These are phyloP conservation scores for Ichneumoninae sp. DNA, from an alignment of 2,888 invertebrate genomes.

Conservation along the genomic window DNA sequence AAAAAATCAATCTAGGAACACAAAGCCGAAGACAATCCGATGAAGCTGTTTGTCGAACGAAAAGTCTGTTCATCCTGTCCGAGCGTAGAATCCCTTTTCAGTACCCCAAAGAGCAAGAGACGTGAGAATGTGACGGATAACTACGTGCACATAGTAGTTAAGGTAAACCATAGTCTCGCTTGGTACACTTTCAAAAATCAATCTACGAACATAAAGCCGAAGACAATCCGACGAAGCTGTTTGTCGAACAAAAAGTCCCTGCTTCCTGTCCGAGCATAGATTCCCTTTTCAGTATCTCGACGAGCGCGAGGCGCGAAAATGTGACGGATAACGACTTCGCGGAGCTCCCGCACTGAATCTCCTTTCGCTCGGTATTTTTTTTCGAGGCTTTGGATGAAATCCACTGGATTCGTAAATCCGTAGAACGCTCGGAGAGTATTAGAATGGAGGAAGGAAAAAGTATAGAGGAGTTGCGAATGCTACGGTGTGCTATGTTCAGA, in stretches of 20 bases:
- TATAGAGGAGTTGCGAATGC: conserved; percentile 49
- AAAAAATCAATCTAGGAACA: neutral
- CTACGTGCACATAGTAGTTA: too few relatives aligned
- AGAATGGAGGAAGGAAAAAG: conserved; percentile 23
- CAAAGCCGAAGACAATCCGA: neutral
- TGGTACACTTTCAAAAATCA: neutral
- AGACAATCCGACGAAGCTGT: too few relatives aligned
- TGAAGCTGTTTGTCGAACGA: neutral
- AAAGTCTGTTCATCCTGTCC: neutral
- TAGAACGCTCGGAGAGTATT: conserved; percentile 44
- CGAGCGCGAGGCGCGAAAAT: conserved; percentile 2
- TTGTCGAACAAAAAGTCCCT: too few relatives aligned
- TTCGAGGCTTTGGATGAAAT: conserved; percentile 50
- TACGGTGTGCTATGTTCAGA: conserved; percentile 45
- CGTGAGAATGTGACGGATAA: conserved; percentile 7
- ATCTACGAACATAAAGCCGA: too few relatives aligned
- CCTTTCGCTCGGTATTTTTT: conserved; percentile 49
- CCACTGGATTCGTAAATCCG: conserved; percentile 58
- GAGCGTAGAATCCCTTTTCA: neutral
- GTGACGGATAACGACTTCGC: conserved; percentile 38
- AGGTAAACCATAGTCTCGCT: too few relatives aligned
- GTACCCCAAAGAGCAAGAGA: neutral
- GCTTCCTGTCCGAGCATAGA: neutral
- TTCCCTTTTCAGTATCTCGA: neutral
- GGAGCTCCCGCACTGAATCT: conserved; percentile 34